A percentile compares a stretch with the other conserved stretches of the same genome.
phyloP scores from a whole-genome alignment of 2,797 vertebrate genomes.

The Oreonectes daqikongensis region DNA sequence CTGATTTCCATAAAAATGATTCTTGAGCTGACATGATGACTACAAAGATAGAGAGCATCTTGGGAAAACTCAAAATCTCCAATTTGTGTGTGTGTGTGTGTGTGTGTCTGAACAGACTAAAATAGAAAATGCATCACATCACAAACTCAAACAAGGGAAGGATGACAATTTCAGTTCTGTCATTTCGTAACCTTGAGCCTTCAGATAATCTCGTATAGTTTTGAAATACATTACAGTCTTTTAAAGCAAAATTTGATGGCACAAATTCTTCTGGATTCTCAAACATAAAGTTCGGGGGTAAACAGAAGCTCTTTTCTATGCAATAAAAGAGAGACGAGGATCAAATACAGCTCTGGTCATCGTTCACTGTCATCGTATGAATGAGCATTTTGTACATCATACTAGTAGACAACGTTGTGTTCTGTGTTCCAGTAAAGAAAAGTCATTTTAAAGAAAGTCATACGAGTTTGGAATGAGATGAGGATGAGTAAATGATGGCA shows the following conservation, averaged over 20 bases:
- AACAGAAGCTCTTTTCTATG: neutral
- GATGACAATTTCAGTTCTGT: slow-evolving; percentile 9
- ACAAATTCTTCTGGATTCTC: slow-evolving; percentile 1
- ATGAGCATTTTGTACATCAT: neutral
- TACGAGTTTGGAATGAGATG: neutral
- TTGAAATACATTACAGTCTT: neutral
- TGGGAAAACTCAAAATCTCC: slow-evolving; percentile 36
- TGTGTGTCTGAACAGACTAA: slow-evolving; percentile 15
- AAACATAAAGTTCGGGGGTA: neutral
- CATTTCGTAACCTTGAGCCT: slow-evolving; percentile 24
- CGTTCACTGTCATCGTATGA: neutral
- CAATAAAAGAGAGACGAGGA: neutral
- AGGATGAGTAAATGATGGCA: neutral
- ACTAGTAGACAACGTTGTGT: neutral
- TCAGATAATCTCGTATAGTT: slow-evolving; percentile 18
- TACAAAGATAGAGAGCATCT: slow-evolving; percentile 34
- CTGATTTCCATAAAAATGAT: slow-evolving; percentile 59
- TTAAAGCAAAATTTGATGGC: slow-evolving; percentile 4
- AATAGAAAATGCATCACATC: slow-evolving; percentile 30
- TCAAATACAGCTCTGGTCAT: neutral
- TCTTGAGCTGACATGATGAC: slow-evolving; percentile 36
- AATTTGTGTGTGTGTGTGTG: neutral
- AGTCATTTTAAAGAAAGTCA: neutral
- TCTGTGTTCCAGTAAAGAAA: neutral
- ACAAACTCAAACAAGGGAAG: neutral